phyloP scores from a whole-genome alignment of 1,140 invertebrate genomes.

The Leptinotarsa defecta region DNA sequence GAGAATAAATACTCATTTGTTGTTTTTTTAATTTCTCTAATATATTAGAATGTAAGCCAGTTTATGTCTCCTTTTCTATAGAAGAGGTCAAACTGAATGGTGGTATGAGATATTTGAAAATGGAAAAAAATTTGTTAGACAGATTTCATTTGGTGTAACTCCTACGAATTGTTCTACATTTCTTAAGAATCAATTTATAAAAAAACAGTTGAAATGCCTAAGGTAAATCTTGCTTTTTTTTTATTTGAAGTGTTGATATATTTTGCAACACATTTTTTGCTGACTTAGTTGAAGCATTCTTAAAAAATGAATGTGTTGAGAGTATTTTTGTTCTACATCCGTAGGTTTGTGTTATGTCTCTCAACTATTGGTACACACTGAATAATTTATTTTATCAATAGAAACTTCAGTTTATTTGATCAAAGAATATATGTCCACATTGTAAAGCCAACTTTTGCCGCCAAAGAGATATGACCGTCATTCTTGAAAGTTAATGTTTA shows the following conservation, averaged over 20 bases:
- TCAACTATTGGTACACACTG: no score
- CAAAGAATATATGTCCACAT: no score
- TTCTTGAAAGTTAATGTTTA: no score
- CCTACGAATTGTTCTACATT: background rate
- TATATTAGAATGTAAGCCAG: background rate
- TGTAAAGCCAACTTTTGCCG: no score
- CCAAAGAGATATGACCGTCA: no score
- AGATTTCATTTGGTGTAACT: background rate
- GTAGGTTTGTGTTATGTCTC: no score
- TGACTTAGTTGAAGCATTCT: background rate
- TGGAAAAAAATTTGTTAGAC: background rate
- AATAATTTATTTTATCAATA: background rate
- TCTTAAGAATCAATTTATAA: background rate
- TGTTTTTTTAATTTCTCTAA: background rate
- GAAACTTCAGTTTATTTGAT: background rate
- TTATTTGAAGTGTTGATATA: background rate
- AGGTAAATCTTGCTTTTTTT: background rate
- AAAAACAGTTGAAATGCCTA: background rate
- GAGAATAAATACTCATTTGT: no score
- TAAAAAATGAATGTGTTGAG: background rate
- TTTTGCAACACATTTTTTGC: background rate
- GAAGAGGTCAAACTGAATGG: no score
- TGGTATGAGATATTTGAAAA: background rate
- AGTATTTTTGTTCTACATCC: background rate
- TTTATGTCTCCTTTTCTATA: background rate